Base-by-base conservation (phyloP, 2,888 invertebrate genomes). In the Diarsia dahlii region DNA sequence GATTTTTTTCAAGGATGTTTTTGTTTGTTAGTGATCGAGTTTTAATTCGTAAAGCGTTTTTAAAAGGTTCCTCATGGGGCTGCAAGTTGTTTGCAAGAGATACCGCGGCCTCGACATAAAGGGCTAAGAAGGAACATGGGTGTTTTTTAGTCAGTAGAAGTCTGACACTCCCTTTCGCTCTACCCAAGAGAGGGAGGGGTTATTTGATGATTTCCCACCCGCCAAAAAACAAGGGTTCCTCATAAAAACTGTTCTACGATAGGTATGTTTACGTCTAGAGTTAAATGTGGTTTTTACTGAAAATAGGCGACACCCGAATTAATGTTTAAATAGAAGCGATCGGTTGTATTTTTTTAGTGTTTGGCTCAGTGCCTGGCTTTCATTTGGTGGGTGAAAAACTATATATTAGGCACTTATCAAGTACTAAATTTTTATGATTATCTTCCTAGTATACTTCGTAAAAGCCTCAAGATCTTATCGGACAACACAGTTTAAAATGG, bases 1-100 rank as follows among this genome's bases (percentile, higher is more conserved):
- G 75, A 64, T 81, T 71, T 58, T 78, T 80, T 69, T 80, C 28
- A 69, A 81, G 75, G 68, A 63, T 71, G 28, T 62, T 78, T 67
- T 34, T 34, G 48, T 63, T 79, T 45, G 46, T 13, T 50, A 9
- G 60, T 52, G 8, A 52, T n/a, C 3, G 3, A 18, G n/a, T 34
- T 50, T 45, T 13, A 23, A 13, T 50, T 23, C 6, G n/a, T n/a
- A n/a, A 45, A 20, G 8, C 13, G n/a, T 63, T 63, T 3, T 23
- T n/a, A 1, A n/a, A 63, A 13, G n/a, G n/a, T n/a, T n/a, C n/a
- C n/a, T n/a, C n/a, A n/a, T n/a, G n/a, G n/a, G n/a, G n/a, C n/a
- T n/a, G n/a, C n/a, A n/a, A n/a, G n/a, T n/a, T n/a, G n/a, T n/a
- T n/a, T n/a, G n/a, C n/a, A n/a, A n/a, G n/a, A n/a, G n/a, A n/a